Evolutionary conservation across 1,140 invertebrate genomes (phyloP), one percentile per base, ranked within the genome.

Genomic region (Hesperophylax magnus): DNA sequence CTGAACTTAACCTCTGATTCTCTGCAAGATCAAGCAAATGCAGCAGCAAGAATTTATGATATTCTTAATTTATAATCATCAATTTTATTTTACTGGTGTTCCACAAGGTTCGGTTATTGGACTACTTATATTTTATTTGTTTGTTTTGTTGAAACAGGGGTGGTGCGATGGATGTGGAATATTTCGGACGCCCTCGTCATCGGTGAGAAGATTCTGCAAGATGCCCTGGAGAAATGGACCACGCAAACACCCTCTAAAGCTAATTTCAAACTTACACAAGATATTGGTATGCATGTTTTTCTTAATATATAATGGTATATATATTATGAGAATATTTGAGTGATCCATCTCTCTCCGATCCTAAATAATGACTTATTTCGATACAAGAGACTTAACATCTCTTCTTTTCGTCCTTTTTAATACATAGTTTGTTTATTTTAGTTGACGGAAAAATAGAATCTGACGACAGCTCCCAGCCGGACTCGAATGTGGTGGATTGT

Each of bases 191-290:
- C 85, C 15, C 85, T 90, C 0, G 87, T 89, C 8, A 81, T 85
- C 0, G 89, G 87, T 0, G 88, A 89, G 84, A 87, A 88, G 83
- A 87, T 89, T 85, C 82, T 89, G 27, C 85, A 88, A 3, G 89
- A 90, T 61, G 87, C 87, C 0, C 86, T 87, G 18, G 88, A 89
- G 39, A 86, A 86, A 78, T 88, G 86, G 86, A 85, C 87, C 58
- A 84, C 63, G 9, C 79, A 81, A 11, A 81, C 81, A 56, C 58
- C 72, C 24, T 56, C 77, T 17, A 84, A 84, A 63, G 24, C 22
- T 31, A 27, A 22, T 11, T 84, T 80, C 52, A 84, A 82, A 67
- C 54, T 84, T n/a, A n/a, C 65, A 5, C 80, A 82, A 63, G 83
- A 84, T 56, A 82, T 84, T 9, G 78, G 83, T 84, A 47, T 17